Evolutionary conservation across 2,888 invertebrate species (phyloP), one percentile per base, ranked within the genome.

Genomic region (Andricus curvator): DNA sequence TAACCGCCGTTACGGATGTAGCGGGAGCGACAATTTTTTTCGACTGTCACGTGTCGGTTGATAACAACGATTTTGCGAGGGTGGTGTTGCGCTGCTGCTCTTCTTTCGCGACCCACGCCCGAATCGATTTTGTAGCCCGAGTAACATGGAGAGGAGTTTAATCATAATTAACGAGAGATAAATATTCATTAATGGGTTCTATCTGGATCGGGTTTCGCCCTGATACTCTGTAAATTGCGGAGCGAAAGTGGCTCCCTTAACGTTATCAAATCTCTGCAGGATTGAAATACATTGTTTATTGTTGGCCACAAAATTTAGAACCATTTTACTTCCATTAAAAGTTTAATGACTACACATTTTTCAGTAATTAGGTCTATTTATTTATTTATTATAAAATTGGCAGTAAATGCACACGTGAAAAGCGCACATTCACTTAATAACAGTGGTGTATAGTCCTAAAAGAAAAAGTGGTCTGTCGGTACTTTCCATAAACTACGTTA

Each of bases 161-260:
- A 74, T 74, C 56, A 74, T 74, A 74, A 74, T 74, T 74, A 74
- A 74, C 74, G 56, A 56, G 74, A 56, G 74, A 56, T 74, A 74
- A 74, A 74, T 74, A 74, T 74, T 74, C 74, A 74, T 74, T 74
- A 74, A 74, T 74, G 37, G n/a, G n/a, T 56, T 51, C 37, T 74
- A 74, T 74, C 56, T 74, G 13, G 70, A 74, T 74, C 33, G 37
- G 56, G 56, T 56, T 74, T 74, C 29, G 22, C 13, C 37, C 74
- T 74, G 74, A 74, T 74, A 74, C 60, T 56, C 29, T 56, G 56
- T 74, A 74, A 74, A 74, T 74, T 74, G 48, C 51, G 11, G 51
- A 33, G 70, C 33, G 13, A 74, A 74, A 74, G 56, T 74, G 48
- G 70, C 70, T n/a, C 51, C 33, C 51, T 74, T 74, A 56, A 56